Evolutionary conservation across 2,797 vertebrate genomes (phyloP).

Genomic region (Schizopygopsis malacanthus): DNA sequence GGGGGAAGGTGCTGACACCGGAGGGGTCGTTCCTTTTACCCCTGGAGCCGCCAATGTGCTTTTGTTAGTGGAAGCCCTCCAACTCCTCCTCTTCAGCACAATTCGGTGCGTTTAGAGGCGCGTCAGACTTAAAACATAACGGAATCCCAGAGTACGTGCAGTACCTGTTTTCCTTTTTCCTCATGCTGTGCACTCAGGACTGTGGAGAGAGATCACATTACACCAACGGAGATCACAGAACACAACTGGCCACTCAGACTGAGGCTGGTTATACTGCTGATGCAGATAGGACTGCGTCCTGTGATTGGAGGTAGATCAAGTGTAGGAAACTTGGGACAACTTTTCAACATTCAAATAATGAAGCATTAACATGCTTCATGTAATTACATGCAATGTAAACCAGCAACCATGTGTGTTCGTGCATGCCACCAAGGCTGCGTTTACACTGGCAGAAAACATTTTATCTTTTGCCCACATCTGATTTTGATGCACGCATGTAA

Average conservation of each 20-base stretch:
- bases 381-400: neutral
- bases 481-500: too few relatives aligned
- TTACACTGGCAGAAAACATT: too few relatives aligned
- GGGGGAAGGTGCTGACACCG: constrained; percentile 32
- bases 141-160: constrained; percentile 1
- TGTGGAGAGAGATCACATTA: constrained; percentile 11
- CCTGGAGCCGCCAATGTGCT: constrained; percentile 44
- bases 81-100: constrained; percentile 6
- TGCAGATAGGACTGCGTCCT: constrained; percentile 3
- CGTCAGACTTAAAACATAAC: neutral
- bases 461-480: too few relatives aligned
- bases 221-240: neutral
- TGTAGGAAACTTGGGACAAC: neutral
- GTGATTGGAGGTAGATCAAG: constrained; percentile 7
- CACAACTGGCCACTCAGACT: neutral
- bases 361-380: constrained; percentile 11
- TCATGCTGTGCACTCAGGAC: neutral
- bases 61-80: constrained; percentile 55
- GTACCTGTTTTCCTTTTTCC: constrained; percentile 33
- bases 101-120: constrained; percentile 45
- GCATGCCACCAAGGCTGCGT: neutral
- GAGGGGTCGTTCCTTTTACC: constrained; percentile 49
- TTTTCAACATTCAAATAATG: neutral
- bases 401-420: neutral
- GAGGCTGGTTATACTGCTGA: neutral